Evolutionary conservation across 2,113 vertebrate genomes (phyloP), one percentile per base, ranked within the genome.

Genomic region (Nothoprocta perdicaria): DNA sequence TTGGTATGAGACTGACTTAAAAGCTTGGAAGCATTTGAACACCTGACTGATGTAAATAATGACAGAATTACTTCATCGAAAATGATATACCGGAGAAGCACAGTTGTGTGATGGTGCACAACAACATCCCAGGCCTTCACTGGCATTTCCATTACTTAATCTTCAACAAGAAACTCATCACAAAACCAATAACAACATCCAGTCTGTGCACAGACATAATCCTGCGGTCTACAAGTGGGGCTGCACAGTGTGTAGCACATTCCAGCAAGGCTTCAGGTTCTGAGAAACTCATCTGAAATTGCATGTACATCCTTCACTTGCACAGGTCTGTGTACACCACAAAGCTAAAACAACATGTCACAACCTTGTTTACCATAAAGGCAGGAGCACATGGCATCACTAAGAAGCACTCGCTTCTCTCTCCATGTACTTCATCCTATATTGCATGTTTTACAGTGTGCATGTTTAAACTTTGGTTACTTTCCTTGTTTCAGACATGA

Each of bases 261-360:
- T 16, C 31, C 17, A 7, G 14, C 22, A 74, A 6, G 17, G 1
- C 0, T 14, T 22, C 0, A 35, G 22, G 43, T 67, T 33, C 43
- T 17, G 9, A 45, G 53, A 23, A 63, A 67, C 33, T 27, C 5
- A 13, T 27, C 19, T 38, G n/a, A 79, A 53, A 55, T 41, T 43
- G 41, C 29, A 13, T 10, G 0, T 11, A 24, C 1, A 2, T n/a
- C 31, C 50, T 66, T 86, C 24, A 24, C 6, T 80, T 66, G 48
- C 46, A 35, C 52, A 76, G 31, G 5, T 72, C 53, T 18, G 3
- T 6, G 16, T 14, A 22, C n/a, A n/a, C 29, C 16, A 22, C 22
- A 76, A 60, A 67, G 40, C 62, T n/a, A 43, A n/a, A 14, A 23
- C 10, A 81, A 13, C 50, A 26, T 21, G 43, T 3, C 21, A 23